Percentiles rank a stretch among this genome's conserved stretches.
Conservation (phyloP, 2,888 invertebrate species). For the Hololepta plana region DNA sequence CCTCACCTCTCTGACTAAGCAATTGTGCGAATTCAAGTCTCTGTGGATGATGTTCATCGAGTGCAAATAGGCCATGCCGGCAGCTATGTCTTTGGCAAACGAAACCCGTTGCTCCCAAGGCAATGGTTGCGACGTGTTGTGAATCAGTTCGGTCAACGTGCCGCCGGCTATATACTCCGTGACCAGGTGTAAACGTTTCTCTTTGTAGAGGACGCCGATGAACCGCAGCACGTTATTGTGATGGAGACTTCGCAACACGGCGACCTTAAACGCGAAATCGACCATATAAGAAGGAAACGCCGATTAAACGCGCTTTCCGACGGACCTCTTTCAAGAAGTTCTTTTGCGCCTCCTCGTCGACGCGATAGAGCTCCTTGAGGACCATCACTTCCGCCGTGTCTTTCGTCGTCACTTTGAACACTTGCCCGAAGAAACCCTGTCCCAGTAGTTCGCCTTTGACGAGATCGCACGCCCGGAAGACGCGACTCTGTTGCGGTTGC, state of each 20-base stretch:
- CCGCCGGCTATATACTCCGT: constrained; percentile 90
- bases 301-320: constrained; percentile 2
- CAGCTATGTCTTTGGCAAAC: constrained; percentile 80
- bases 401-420: constrained; percentile 78
- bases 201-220: constrained; percentile 85
- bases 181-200: constrained; percentile 76
- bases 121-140: constrained; percentile 47
- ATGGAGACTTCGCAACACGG: constrained; percentile 71
- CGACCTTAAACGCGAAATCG: constrained; percentile 39
- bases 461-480: constrained; percentile 82
- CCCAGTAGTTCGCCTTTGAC: constrained; percentile 78
- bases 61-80: constrained; percentile 88
- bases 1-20: constrained; percentile 67
- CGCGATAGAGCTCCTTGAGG: constrained; percentile 75
- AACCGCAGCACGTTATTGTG: constrained; percentile 84
- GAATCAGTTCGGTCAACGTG: constrained; percentile 68
- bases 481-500: constrained; percentile 40
- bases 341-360: constrained; percentile 86
- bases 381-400: constrained; percentile 90
- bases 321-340: constrained; percentile 79
- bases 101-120: constrained; percentile 68
- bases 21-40: constrained; percentile 91
- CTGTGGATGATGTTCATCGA: constrained; percentile 89
- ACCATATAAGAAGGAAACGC: not conserved
- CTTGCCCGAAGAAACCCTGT: constrained; percentile 89